These are phyloP conservation scores for Ptychadena robeensis DNA, from an alignment of 2,797 vertebrate species.

Conservation along the genomic window DNA sequence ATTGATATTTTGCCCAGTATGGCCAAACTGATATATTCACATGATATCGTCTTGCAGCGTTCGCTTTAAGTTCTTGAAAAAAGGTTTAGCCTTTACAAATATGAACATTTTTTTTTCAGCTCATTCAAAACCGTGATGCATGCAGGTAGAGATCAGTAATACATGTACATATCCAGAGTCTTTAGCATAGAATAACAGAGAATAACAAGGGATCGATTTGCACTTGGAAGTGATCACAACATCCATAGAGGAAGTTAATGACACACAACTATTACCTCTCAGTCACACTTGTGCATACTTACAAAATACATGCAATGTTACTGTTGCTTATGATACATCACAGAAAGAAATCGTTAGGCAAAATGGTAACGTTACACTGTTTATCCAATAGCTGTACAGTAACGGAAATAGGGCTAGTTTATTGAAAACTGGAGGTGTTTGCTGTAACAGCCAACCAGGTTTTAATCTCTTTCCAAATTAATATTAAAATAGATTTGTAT, in stretches of 20 bases:
- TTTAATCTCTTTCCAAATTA: not conserved
- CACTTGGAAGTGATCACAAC: constrained; percentile 68
- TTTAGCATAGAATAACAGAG: constrained; percentile 69
- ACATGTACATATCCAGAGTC: constrained; percentile 74
- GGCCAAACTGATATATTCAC: constrained; percentile 5
- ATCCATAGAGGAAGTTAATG: constrained; percentile 65
- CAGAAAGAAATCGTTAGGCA: constrained; percentile 18
- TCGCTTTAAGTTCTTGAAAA: constrained; percentile 70
- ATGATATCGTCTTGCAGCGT: not conserved
- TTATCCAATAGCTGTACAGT: not conserved
- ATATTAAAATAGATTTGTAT: not conserved
- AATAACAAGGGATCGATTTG: constrained; percentile 69
- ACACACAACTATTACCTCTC: constrained; percentile 57
- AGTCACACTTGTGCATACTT: constrained; percentile 27
- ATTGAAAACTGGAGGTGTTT: not conserved
- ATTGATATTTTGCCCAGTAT: not conserved
- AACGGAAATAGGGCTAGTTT: not conserved
- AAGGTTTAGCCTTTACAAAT: constrained; percentile 80
- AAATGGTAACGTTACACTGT: constrained; percentile 49
- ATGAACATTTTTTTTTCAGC: constrained; percentile 71
- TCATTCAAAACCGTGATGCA: constrained; percentile 76
- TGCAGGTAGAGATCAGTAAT: constrained; percentile 78
- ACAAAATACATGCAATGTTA: constrained; percentile 26
- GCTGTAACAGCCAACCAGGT: not conserved
- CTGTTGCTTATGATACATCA: constrained; percentile 31